A percentile compares a stretch with the other conserved stretches of the same genome.
Conservation (phyloP, 2,797 vertebrate genomes). For the Triplophysa yarkandensis region DNA sequence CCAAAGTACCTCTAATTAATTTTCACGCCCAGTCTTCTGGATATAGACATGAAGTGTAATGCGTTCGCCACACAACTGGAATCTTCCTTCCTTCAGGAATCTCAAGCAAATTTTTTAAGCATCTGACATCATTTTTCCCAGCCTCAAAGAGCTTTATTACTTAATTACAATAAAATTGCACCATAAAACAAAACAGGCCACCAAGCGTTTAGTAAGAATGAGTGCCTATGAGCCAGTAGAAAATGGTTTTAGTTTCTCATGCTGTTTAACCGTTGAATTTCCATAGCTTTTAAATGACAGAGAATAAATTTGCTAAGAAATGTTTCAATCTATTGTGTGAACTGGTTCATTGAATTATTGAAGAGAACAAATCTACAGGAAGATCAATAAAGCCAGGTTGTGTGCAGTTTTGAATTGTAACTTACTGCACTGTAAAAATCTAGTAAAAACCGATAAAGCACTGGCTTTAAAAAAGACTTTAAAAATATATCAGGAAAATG, state of each 20-base stretch:
- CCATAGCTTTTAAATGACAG: neutral
- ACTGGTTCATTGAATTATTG: neutral
- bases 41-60: slow-evolving; percentile 31
- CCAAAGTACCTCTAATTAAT: slow-evolving; percentile 52
- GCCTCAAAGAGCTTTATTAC: slow-evolving; percentile 42
- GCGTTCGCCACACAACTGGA: slow-evolving; percentile 11
- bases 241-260: too few relatives aligned
- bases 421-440: neutral
- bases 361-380: neutral
- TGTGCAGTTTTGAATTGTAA: neutral
- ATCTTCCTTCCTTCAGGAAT: slow-evolving; percentile 39
- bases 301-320: neutral
- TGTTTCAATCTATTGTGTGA: neutral
- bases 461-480: too few relatives aligned
- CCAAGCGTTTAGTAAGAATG: neutral
- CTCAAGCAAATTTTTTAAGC: slow-evolving; percentile 19
- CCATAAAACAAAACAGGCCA: slow-evolving; percentile 23
- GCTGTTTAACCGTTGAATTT: neutral
- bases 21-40: slow-evolving; percentile 36
- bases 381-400: neutral
- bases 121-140: slow-evolving; percentile 8
- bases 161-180: slow-evolving; percentile 47
- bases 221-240: slow-evolving; percentile 13
- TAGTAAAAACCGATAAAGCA: too few relatives aligned
- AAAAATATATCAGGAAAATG: too few relatives aligned